Evolutionary conservation across 2,797 vertebrate genomes (phyloP).

Genomic region (Hypotaenidia okinawae): DNA sequence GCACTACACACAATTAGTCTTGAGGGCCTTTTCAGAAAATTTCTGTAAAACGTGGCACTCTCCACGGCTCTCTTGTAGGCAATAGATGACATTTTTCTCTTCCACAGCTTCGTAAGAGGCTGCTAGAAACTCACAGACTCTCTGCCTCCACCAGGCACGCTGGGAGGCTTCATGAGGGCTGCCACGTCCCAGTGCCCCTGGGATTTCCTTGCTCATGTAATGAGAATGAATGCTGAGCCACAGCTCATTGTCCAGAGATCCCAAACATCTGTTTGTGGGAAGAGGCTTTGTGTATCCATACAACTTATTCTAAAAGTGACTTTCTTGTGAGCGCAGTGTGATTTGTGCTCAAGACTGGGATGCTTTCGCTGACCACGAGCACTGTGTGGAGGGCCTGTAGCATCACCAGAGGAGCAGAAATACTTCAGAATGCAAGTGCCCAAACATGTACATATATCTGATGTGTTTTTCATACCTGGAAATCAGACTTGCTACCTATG

Average conservation of each 20-base stretch:
- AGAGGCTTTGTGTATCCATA: background rate
- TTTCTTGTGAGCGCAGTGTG: background rate
- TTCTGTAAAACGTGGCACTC: background rate
- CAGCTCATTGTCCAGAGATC: constrained; percentile 12
- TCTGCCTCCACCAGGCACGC: background rate
- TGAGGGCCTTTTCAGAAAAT: background rate
- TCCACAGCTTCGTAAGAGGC: background rate
- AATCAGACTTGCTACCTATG: background rate
- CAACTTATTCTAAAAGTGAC: background rate
- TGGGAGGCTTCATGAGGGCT: background rate
- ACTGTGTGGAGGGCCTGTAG: background rate
- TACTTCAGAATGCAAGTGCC: background rate
- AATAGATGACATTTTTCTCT: background rate
- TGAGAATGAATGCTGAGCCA: constrained; percentile 27
- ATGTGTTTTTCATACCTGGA: background rate
- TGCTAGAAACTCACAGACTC: background rate
- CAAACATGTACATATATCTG: background rate
- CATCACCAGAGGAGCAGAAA: background rate
- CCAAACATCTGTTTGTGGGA: constrained; percentile 33
- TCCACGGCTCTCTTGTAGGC: background rate
- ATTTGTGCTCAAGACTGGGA: background rate
- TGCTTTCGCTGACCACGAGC: background rate
- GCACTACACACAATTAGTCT: background rate
- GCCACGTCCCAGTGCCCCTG: background rate
- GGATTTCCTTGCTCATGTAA: background rate